Evolutionary conservation across 2,113 vertebrate species (phyloP).

Genomic region (Oreochromis tanganicae): DNA sequence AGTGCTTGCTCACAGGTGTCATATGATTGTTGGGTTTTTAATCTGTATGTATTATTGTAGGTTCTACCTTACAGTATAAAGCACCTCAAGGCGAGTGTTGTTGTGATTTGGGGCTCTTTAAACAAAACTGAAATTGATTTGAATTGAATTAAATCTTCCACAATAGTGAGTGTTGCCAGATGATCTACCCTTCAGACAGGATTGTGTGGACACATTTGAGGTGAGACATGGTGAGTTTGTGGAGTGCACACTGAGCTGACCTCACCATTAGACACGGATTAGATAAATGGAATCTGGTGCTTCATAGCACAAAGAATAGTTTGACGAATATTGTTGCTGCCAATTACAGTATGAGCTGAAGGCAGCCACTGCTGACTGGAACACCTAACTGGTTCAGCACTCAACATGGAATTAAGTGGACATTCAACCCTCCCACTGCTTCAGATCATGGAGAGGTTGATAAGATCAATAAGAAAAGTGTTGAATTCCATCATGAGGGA

Average conservation of each 20-base stretch:
- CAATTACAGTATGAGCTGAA: background rate
- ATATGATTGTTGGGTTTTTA: too few species aligned
- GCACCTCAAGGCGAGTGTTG: background rate
- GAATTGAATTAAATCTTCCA: background rate
- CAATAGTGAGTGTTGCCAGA: background rate
- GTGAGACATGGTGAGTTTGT: background rate
- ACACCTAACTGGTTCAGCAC: background rate
- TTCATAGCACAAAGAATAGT: background rate
- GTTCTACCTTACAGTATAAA: background rate
- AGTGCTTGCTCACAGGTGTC: too few species aligned
- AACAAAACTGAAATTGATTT: background rate
- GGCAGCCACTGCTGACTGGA: background rate
- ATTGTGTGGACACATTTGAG: background rate
- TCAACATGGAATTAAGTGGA: background rate
- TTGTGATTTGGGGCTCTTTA: background rate
- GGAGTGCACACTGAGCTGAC: background rate
- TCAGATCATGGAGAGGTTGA: background rate
- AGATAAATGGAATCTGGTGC: background rate
- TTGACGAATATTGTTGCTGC: background rate
- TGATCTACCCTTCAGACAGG: background rate
- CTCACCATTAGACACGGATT: background rate
- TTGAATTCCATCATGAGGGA: background rate
- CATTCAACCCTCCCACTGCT: background rate
- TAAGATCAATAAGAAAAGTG: background rate
- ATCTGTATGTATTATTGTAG: too few species aligned